Conservation (phyloP, 1,140 invertebrate genomes). For the Andrena cerasifolii region DNA sequence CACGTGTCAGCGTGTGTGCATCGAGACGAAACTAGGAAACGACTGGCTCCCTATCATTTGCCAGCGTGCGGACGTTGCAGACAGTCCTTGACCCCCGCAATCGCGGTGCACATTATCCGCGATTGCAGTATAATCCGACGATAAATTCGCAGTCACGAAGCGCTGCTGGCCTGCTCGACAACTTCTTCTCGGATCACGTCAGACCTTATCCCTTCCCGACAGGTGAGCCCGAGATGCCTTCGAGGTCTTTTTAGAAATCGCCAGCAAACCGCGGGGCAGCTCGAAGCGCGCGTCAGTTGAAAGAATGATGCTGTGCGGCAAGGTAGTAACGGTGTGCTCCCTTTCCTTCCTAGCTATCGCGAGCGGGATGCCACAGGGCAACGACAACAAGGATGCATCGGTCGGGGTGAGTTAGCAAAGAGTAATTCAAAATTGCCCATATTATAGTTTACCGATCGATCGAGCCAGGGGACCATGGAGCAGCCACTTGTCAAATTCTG, state of each 20-base stretch:
- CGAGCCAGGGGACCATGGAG: not conserved
- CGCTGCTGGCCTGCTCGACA: not conserved
- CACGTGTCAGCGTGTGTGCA: not conserved
- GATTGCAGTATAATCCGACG: not conserved
- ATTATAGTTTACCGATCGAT: not conserved
- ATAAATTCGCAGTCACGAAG: not conserved
- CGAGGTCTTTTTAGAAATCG: constrained; percentile 54
- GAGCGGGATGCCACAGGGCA: constrained; percentile 45
- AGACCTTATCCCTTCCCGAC: constrained; percentile 50
- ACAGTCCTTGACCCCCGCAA: constrained; percentile 21
- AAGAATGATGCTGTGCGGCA: constrained; percentile 73
- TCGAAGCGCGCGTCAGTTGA: constrained; percentile 64
- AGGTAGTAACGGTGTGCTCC: constrained; percentile 58
- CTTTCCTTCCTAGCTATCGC: constrained; percentile 51
- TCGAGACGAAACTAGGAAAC: not conserved
- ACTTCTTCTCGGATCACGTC: constrained; percentile 3
- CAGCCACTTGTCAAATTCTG: not conserved
- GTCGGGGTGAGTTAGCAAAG: constrained; percentile 55
- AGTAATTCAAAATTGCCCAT: not conserved
- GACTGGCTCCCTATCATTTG: not conserved
- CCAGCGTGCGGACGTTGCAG: not conserved
- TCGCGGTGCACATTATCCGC: not conserved
- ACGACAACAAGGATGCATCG: constrained; percentile 23
- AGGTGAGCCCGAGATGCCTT: constrained; percentile 49
- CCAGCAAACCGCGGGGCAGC: constrained; percentile 7